Conservation (phyloP, 1,140 invertebrate species). For the Mizuhopecten yessoensis region DNA sequence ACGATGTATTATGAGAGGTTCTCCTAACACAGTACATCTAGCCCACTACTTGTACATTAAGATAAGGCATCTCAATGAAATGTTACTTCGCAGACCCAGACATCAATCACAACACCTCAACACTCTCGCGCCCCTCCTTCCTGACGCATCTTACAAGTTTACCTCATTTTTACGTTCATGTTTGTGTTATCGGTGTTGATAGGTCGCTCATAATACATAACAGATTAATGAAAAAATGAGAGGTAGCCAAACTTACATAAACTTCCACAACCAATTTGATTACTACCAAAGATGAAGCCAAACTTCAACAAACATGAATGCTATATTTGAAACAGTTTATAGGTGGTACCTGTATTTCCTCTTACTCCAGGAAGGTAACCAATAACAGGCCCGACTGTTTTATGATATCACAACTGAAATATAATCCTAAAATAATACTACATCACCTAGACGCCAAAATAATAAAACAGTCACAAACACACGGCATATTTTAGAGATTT, state of each 20-base stretch:
- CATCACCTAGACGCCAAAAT: too few species aligned
- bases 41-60: not conserved
- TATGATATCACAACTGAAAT: too few species aligned
- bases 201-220: not conserved
- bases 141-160: not conserved
- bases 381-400: too few species aligned
- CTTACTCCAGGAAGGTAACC: too few species aligned
- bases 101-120: not conserved
- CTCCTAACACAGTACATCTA: not conserved
- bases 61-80: too few species aligned
- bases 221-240: not conserved
- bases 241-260: not conserved
- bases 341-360: too few species aligned
- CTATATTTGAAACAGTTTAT: not conserved
- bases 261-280: not conserved
- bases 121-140: not conserved
- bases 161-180: not conserved
- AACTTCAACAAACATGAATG: not conserved
- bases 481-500: too few species aligned
- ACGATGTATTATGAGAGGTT: not conserved
- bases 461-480: too few species aligned
- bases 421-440: too few species aligned
- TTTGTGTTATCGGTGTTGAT: not conserved
- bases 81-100: too few species aligned
- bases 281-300: not conserved